These are phyloP conservation scores for Cremastobaeus sp. DNA, from an alignment of 2,888 invertebrate genomes.

Conservation along the genomic window DNA sequence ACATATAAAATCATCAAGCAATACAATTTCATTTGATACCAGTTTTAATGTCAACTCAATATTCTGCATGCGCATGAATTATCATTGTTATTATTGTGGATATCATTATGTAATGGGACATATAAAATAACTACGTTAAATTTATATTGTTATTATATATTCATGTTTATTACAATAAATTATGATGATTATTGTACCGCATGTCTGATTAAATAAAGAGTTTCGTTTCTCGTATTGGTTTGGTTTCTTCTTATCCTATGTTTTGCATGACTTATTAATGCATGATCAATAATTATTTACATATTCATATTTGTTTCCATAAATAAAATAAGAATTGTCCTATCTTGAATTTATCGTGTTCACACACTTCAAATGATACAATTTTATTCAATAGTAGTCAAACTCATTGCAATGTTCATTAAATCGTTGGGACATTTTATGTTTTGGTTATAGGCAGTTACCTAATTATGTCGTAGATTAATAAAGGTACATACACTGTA, in stretches of 20 bases:
- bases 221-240: slow-evolving; percentile 73
- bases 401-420: too few relatives aligned
- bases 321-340: slow-evolving; percentile 29
- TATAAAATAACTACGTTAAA: slow-evolving; percentile 41
- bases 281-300: slow-evolving; percentile 60
- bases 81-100: slow-evolving; percentile 66
- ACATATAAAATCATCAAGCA: too few relatives aligned
- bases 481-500: too few relatives aligned
- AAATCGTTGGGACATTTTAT: too few relatives aligned
- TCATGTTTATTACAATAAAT: slow-evolving; percentile 58
- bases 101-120: not conserved
- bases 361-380: too few relatives aligned
- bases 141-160: slow-evolving; percentile 48
- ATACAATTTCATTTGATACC: slow-evolving; percentile 2
- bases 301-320: slow-evolving; percentile 24
- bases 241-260: slow-evolving; percentile 72
- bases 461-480: too few relatives aligned
- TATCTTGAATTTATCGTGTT: too few relatives aligned
- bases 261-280: slow-evolving; percentile 70
- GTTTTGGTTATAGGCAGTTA: too few relatives aligned
- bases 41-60: slow-evolving; percentile 20
- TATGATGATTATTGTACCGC: slow-evolving; percentile 71
- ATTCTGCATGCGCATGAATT: slow-evolving; percentile 72
- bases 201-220: slow-evolving; percentile 74
- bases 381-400: too few relatives aligned